Evolutionary conservation across 2,888 invertebrate genomes (phyloP).

Genomic region (Athalia rosae): DNA sequence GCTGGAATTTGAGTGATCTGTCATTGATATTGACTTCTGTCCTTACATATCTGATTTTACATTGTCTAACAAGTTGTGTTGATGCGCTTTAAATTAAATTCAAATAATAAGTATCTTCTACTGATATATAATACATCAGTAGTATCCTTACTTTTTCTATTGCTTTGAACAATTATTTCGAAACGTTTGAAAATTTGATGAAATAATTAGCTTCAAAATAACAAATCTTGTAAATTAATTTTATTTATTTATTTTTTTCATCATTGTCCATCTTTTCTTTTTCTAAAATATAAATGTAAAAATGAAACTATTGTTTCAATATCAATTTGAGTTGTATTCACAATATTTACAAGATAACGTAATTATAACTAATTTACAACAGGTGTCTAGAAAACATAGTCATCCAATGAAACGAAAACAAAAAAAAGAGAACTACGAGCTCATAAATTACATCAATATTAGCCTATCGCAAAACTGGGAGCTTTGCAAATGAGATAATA

Average conservation of each 20-base stretch:
- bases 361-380: background rate
- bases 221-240: slow-evolving; percentile 45
- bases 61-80: too few relatives aligned
- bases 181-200: background rate
- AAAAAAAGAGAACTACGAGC: slow-evolving; percentile 7
- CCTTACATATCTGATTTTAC: too few relatives aligned
- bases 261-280: slow-evolving; percentile 12
- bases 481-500: background rate
- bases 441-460: slow-evolving; percentile 9
- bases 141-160: too few relatives aligned
- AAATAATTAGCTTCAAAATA: background rate
- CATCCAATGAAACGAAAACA: background rate
- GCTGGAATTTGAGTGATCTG: too few relatives aligned
- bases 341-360: slow-evolving; percentile 46
- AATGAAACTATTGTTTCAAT: slow-evolving; percentile 46
- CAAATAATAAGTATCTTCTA: too few relatives aligned
- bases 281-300: slow-evolving; percentile 48
- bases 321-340: slow-evolving; percentile 46
- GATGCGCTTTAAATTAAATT: too few relatives aligned
- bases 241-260: slow-evolving; percentile 16
- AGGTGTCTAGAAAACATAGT: slow-evolving; percentile 28
- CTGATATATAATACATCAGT: too few relatives aligned
- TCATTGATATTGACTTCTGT: too few relatives aligned
- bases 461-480: slow-evolving; percentile 2
- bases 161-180: background rate